These are phyloP conservation scores for Lasiurus borealis DNA, from an alignment of 2,113 vertebrate genomes.

Conservation along the genomic window DNA sequence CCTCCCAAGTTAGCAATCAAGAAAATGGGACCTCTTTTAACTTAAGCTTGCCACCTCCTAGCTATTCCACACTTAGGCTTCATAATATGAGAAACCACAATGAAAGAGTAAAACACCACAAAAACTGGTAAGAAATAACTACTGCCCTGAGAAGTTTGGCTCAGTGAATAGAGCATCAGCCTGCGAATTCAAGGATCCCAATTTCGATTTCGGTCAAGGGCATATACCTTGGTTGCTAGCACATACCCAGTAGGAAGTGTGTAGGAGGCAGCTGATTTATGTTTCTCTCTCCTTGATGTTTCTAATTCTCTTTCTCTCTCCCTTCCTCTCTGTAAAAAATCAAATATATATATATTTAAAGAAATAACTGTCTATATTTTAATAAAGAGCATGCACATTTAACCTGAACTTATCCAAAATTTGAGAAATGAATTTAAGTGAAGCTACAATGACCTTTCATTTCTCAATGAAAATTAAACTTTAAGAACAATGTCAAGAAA, in stretches of 20 bases:
- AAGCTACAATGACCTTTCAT: neutral
- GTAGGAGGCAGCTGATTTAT: too few relatives aligned
- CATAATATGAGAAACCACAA: neutral
- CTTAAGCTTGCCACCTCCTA: neutral
- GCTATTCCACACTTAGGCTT: neutral
- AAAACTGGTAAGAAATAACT: neutral
- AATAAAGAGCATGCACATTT: neutral
- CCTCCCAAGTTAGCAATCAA: neutral
- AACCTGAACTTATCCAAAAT: neutral
- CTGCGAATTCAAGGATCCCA: too few relatives aligned
- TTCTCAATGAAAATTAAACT: constrained; percentile 34
- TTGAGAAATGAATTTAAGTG: neutral
- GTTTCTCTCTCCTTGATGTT: too few relatives aligned
- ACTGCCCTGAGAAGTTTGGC: neutral
- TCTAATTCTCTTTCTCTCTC: too few relatives aligned
- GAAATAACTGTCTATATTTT: neutral
- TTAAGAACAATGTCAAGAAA: neutral
- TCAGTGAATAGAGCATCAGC: too few relatives aligned
- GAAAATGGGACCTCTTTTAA: neutral
- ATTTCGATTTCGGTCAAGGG: too few relatives aligned
- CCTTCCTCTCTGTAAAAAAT: too few relatives aligned
- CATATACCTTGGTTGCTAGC: too few relatives aligned
- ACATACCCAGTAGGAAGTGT: too few relatives aligned
- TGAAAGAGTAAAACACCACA: neutral
- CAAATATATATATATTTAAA: neutral